These are phyloP conservation scores for Cheirogaleus major DNA, from an alignment of 2,797 vertebrate species.

Conservation along the genomic window DNA sequence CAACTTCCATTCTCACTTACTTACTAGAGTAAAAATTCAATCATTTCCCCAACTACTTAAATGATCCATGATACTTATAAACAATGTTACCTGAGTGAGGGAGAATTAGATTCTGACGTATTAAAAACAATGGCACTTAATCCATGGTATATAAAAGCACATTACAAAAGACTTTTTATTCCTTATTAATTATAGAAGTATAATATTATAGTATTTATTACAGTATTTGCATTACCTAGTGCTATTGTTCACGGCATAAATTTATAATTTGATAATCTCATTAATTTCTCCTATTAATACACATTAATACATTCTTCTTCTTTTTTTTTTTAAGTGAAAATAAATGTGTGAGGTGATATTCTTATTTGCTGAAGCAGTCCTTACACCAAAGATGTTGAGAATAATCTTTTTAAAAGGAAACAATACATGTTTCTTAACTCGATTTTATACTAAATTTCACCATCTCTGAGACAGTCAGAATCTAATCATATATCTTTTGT, in stretches of 20 bases:
- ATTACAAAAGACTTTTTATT: background rate
- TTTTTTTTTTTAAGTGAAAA: background rate
- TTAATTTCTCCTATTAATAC: slow-evolving; percentile 13
- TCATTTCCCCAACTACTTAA: slow-evolving; percentile 1
- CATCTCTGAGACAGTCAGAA: background rate
- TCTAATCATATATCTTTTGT: background rate
- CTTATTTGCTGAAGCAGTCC: background rate
- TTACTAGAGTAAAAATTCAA: background rate
- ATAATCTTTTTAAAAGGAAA: background rate
- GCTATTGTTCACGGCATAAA: background rate
- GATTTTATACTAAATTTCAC: background rate
- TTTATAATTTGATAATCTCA: background rate
- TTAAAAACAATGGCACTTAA: background rate
- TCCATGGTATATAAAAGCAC: background rate
- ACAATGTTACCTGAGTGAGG: background rate
- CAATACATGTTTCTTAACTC: slow-evolving; percentile 33
- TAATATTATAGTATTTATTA: background rate
- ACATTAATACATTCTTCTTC: slow-evolving; percentile 41
- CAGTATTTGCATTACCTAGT: background rate
- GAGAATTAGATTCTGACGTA: background rate
- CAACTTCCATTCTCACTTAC: background rate
- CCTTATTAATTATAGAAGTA: background rate
- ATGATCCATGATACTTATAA: background rate
- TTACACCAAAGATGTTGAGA: background rate
- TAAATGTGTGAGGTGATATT: background rate